Base-by-base conservation (phyloP, 64 coral and sea anemone species). In the Dendrophyllia cribrosa region DNA sequence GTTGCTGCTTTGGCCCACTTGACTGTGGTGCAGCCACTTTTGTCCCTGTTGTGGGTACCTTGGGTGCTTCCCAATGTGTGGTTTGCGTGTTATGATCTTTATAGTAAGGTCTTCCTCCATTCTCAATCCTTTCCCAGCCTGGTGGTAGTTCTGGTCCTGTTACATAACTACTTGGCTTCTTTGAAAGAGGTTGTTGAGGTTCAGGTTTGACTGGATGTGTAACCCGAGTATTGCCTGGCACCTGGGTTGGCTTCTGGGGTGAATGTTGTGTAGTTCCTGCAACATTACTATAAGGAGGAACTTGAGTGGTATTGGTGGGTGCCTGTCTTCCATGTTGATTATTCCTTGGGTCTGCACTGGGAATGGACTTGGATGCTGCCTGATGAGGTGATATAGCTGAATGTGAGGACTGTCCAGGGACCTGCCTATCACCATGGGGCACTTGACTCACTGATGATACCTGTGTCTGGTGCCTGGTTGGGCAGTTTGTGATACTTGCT, bases 71-170 rank as follows among this genome's bases (percentile, higher is more conserved):
- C 97, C 97, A 99, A 66, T 99, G 97, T 11, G 97, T 99, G 60
- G 94, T 96, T 10, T 96, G 88, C 24, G 94, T 96, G 71, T 96
- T 99, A 24, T 99, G 94, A 59, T 99, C 94, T 78, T 81, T 93
- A 65, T 91, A 99, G 79, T 96, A 99, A 3, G 70, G 52, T 70
- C 90, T 89, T 10, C 74, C 77, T 61, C 22, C 72, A 70, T 96
- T 79, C 17, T 49, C 59, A 69, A 93, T 82, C 45, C 89, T 96
- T 72, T 99, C 97, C 97, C 97, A 99, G 4, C 97, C 97, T 59
- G 61, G 92, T 49, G 97, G 97, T 2, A 99, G 88, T 44, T 94
- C 97, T 43, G 82, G 79, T 17, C 88, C 89, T 51, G 94, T 94
- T 8, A 75, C 21, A 72, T 74, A 63, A 9, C 6, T 59, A 44